Evolutionary conservation across 2,797 vertebrate species (phyloP), one percentile per base, ranked within the genome.

Genomic region (Melanotaenia pygmaea): DNA sequence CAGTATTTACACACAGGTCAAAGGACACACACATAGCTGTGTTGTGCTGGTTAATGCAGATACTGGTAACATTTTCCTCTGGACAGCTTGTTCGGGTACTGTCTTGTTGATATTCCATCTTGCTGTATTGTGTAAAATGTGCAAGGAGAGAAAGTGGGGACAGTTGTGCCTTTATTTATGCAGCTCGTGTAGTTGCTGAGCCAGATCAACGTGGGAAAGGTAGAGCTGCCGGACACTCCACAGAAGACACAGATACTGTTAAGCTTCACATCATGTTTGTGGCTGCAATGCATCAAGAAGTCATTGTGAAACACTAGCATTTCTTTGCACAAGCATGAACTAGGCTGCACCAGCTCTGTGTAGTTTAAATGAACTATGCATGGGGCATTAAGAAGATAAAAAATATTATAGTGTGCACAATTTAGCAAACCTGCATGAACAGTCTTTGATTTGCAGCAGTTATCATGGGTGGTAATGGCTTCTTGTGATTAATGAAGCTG

Each of bases 1-100:
- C 32, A 14, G 4, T 12, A 3, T 35, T 34, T 64, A 24, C 22
- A 35, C 45, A 51, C 32, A 16, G 43, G 50, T 50, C 32, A 51
- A 28, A 26, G 32, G 16, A 37, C 30, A 64, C n/a, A 53, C 32
- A 53, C 12, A 64, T 51, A n/a, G 13, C 45, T 61, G 40, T 28
- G 20, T 1, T 7, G 26, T 61, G n/a, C 12, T 22, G 30, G 35
- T 20, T 38, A 62, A 26, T 53, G 26, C 16, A 70, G 35, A 61
- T 20, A 32, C 38, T 54, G 28, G 38, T 61, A 47, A 54, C 47
- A 24, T 38, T 70, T 30, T 18, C 37, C 54, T 30, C 54, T 57
- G 14, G 54, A 57, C 54, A 26, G 28, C 54, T 30, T 30, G 28
- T 32, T 32, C 8, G 3, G 14, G 28, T 8, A 18, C 54, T 57